phyloP scores from a whole-genome alignment of 2,888 invertebrate species.

The Hydrotaea diabolus region DNA sequence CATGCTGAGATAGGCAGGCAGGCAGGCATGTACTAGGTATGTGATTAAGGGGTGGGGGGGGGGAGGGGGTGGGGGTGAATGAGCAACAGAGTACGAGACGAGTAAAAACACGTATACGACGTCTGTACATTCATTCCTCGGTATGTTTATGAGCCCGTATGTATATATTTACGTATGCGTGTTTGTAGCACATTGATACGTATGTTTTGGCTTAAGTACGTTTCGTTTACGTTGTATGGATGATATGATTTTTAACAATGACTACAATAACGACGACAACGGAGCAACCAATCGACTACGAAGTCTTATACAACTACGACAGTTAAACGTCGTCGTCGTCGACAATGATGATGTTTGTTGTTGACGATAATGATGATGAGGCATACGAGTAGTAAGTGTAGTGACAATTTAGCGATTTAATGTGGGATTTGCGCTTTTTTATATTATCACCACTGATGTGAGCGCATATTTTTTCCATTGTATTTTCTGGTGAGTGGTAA shows the following conservation, averaged over 20 bases:
- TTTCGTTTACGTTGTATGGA: not conserved
- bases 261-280: constrained; percentile 13
- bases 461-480: too few species aligned
- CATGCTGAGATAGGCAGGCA: not conserved
- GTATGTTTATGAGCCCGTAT: not conserved
- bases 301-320: not conserved
- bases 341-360: not conserved
- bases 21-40: not conserved
- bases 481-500: too few species aligned
- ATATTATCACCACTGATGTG: too few species aligned
- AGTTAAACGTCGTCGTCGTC: not conserved
- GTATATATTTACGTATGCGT: not conserved
- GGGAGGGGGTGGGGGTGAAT: constrained; percentile 40
- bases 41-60: too few species aligned
- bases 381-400: not conserved
- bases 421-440: not conserved
- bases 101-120: not conserved
- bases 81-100: constrained; percentile 52
- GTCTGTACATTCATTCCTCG: not conserved
- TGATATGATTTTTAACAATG: constrained; percentile 6
- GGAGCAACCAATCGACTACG: not conserved
- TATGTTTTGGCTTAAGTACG: constrained; percentile 20
- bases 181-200: constrained; percentile 10
- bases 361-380: constrained; percentile 42
- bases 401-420: not conserved